Evolutionary conservation across 2,113 vertebrate species (phyloP).

Genomic region (Herpailurus yagouaroundi): DNA sequence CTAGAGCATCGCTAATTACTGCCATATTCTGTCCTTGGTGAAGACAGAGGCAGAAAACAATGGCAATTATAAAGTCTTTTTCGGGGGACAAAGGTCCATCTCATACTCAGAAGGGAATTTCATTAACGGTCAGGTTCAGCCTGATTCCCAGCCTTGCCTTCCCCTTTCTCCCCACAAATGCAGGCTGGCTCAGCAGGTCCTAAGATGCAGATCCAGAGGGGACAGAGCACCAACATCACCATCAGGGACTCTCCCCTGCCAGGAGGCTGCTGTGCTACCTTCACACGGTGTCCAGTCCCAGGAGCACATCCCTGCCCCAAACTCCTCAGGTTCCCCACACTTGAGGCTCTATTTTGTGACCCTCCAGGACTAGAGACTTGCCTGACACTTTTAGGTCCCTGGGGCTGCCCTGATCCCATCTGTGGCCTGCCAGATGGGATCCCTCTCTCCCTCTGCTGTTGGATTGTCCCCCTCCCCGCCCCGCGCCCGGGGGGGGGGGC

Average conservation of each 20-base stretch:
- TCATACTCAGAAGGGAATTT: background rate
- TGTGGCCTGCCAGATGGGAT: background rate
- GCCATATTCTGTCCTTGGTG: background rate
- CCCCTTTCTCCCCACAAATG: background rate
- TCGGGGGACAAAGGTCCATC: background rate
- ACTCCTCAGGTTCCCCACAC: background rate
- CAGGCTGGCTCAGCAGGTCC: background rate
- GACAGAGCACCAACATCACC: fast-evolving
- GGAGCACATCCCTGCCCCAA: too few species aligned
- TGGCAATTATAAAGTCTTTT: background rate
- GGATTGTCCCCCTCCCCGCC: background rate
- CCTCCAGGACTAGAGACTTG: background rate
- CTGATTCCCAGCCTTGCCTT: background rate
- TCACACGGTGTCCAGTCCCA: background rate
- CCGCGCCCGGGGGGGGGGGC: too few species aligned
- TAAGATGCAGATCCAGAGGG: background rate
- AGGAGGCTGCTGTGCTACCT: background rate
- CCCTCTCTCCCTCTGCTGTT: background rate
- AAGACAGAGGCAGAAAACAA: background rate
- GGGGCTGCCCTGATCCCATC: background rate
- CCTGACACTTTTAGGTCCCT: background rate
- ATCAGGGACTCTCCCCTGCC: background rate
- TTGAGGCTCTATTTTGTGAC: fast-evolving
- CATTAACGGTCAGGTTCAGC: background rate
- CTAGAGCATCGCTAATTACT: background rate